Conservation (phyloP, 2,113 vertebrate species). For the Colistium nudipinnis region DNA sequence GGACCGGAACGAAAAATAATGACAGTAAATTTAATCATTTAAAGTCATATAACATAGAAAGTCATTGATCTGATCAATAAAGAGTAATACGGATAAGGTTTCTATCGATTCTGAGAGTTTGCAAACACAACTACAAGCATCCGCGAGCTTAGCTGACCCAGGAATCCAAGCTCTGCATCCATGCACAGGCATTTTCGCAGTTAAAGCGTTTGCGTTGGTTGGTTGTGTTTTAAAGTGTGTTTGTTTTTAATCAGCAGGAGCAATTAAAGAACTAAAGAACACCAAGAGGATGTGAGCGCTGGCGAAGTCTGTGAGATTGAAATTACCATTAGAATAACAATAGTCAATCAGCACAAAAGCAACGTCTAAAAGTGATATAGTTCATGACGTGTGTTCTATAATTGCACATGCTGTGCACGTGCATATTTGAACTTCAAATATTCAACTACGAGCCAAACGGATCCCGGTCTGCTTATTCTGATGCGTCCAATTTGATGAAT, state of each 20-base stretch:
- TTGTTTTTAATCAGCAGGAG: neutral
- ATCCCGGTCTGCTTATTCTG: conserved; percentile 12
- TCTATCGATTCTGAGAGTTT: neutral
- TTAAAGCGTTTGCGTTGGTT: no score
- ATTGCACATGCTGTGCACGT: no score
- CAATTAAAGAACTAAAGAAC: neutral
- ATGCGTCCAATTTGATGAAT: conserved; percentile 21
- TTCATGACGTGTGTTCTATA: neutral
- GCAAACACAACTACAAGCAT: neutral
- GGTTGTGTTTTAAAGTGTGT: no score
- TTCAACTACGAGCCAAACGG: conserved; percentile 1
- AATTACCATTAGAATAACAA: neutral
- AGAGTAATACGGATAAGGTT: neutral
- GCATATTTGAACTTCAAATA: neutral
- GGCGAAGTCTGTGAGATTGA: no score
- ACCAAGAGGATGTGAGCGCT: neutral
- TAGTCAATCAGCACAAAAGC: no score
- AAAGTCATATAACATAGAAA: no score
- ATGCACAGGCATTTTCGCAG: neutral
- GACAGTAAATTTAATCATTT: no score
- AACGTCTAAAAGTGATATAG: no score
- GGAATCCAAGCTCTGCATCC: neutral
- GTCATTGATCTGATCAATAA: neutral
- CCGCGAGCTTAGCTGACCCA: neutral
- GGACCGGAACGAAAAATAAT: no score